phyloP scores from a whole-genome alignment of 2,888 invertebrate species.

The Drepanosiphum platanoidis region DNA sequence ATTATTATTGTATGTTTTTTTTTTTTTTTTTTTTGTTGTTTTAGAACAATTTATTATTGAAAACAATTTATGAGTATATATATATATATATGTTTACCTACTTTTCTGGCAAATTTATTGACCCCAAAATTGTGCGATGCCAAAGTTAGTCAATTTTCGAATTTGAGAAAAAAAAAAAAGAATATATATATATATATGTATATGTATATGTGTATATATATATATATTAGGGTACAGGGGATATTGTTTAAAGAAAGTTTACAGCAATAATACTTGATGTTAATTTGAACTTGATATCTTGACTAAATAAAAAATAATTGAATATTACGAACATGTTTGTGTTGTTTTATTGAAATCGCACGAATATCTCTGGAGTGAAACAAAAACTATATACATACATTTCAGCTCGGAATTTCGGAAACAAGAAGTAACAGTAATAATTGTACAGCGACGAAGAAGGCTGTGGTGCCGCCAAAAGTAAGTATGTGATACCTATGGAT shows the following conservation, averaged over 20 bases:
- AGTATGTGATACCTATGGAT: too few relatives aligned
- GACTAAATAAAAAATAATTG: slow-evolving; percentile 28
- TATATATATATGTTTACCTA: slow-evolving; percentile 11
- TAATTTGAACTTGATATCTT: slow-evolving; percentile 12
- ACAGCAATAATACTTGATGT: slow-evolving; percentile 27
- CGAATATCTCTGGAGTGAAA: not conserved
- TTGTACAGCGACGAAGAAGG: too few relatives aligned
- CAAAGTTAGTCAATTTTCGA: slow-evolving; percentile 52
- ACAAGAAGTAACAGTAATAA: too few relatives aligned
- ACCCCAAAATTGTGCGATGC: slow-evolving; percentile 32
- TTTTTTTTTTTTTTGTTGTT: too few relatives aligned
- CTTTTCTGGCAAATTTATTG: slow-evolving; percentile 19
- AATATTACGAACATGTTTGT: not conserved
- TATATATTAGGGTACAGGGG: slow-evolving; percentile 47
- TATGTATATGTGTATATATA: too few relatives aligned
- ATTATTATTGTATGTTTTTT: not conserved
- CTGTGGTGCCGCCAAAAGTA: too few relatives aligned
- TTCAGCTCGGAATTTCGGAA: not conserved
- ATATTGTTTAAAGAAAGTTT: slow-evolving; percentile 26
- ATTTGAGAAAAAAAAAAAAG: slow-evolving; percentile 39
- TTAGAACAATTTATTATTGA: too few relatives aligned
- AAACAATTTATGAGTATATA: slow-evolving; percentile 38
- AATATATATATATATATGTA: too few relatives aligned
- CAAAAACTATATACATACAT: not conserved
- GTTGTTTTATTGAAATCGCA: not conserved